Evolutionary conservation across 2,888 invertebrate species (phyloP), one percentile per base, ranked within the genome.

Genomic region (Drosophila gaucha): DNA sequence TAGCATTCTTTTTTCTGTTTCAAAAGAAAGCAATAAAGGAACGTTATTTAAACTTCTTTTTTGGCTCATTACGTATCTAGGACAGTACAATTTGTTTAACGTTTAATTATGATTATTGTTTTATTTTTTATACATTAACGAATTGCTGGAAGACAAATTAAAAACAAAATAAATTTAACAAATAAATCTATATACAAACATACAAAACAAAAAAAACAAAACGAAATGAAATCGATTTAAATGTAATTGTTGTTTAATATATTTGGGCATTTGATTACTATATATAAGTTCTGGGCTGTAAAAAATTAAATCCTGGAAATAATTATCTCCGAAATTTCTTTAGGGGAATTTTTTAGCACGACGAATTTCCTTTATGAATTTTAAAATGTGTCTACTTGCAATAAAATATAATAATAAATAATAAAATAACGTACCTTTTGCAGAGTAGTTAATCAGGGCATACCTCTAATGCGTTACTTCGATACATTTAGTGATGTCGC

Each of bases 1-100:
- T 38, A 36, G 41, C 41, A 52, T 41, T 49, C 35, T 50, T 38
- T 63, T 52, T 14, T 38, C 20, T 22, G 6, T 41, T 44, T 20
- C 35, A 16, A 4, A 36, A 49, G 44, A 18, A 39, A 22, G 10
- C 14, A 28, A 35, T 22, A 39, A 35, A 38, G 46, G 33, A 64
- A 49, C 54, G n/a, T 43, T 64, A 24, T 38, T 72, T 24, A 49
- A n/a, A 62, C 14, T 39, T 59, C 41, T 71, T 28, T 52, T 74
- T 78, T 65, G 63, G 64, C 74, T 66, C 31, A 75, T 56, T 64
- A 67, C 44, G 55, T 63, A 75, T 74, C 66, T 70, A 82, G 74
- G 46, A 64, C 68, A 82, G 82, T 84, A 82, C 82, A 84, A 80
- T 71, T 79, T 82, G 78, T 84, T 80, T 82, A 68, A 69, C 58